Conservation (phyloP, 2,113 vertebrate genomes). For the Speoplatyrhinus poulsoni region DNA sequence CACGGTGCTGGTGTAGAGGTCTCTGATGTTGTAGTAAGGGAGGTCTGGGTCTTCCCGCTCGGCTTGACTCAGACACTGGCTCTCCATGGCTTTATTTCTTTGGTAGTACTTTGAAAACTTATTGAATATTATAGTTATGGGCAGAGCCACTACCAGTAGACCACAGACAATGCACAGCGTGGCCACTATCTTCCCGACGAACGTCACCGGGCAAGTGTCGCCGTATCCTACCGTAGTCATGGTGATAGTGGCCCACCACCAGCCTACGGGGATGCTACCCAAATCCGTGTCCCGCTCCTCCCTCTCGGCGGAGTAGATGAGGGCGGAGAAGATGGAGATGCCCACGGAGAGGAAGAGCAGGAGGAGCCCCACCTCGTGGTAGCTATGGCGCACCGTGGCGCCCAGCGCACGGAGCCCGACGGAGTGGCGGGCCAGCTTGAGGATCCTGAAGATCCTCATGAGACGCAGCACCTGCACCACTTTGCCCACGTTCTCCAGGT, state of each 20-base stretch:
- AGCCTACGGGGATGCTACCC: constrained; percentile 91
- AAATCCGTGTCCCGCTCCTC: constrained; percentile 85
- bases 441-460: constrained; percentile 94
- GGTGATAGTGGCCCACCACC: constrained; percentile 99
- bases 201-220: constrained; percentile 90
- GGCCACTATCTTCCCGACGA: constrained; percentile 89
- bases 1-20: constrained; percentile 86
- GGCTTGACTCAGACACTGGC: constrained; percentile 76
- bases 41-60: constrained; percentile 82
- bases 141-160: constrained; percentile 93
- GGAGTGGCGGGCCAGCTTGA: constrained; percentile 94
- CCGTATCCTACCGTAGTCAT: constrained; percentile 99
- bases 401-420: constrained; percentile 92
- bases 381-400: constrained; percentile 93
- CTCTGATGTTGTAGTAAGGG: constrained; percentile 89
- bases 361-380: constrained; percentile 93
- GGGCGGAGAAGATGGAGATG: constrained; percentile 97
- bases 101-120: constrained; percentile 99
- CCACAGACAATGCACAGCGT: constrained; percentile 95
- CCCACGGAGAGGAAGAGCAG: constrained; percentile 96
- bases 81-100: constrained; percentile 90
- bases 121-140: constrained; percentile 97
- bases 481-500: constrained; percentile 92
- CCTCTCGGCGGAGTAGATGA: constrained; percentile 94
- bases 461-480: constrained; percentile 95